A percentile compares a stretch with the other conserved stretches of the same genome.
These are phyloP conservation scores for Dynastes grantii DNA, from an alignment of 2,888 invertebrate species.

Conservation along the genomic window DNA sequence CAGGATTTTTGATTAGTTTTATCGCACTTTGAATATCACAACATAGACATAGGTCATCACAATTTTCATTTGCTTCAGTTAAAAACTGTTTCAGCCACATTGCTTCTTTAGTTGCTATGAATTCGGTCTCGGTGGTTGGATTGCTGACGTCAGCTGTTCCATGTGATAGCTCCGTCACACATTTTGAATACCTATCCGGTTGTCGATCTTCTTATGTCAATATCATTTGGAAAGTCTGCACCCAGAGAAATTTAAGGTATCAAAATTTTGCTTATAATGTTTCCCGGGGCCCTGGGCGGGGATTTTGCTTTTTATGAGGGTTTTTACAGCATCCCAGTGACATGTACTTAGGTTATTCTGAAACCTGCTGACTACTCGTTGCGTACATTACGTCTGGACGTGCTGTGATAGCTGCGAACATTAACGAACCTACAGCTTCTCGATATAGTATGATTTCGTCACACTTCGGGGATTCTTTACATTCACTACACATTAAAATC, in stretches of 20 bases:
- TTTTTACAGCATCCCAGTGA: conserved; percentile 55
- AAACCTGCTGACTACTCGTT: conserved; percentile 55
- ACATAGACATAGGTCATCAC: no score
- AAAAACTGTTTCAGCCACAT: no score
- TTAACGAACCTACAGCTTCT: conserved; percentile 57
- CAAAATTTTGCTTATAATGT: neutral
- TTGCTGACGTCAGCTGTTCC: conserved; percentile 29
- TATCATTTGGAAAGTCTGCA: conserved; percentile 57
- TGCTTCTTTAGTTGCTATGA: conserved; percentile 55
- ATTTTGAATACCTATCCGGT: conserved; percentile 51
- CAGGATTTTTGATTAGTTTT: no score
- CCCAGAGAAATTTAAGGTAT: no score
- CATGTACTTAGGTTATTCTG: conserved; percentile 36
- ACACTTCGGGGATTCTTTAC: neutral
- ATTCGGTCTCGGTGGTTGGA: conserved; percentile 61
- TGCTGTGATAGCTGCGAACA: conserved; percentile 55
- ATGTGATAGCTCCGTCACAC: conserved; percentile 32
- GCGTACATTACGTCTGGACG: conserved; percentile 59
- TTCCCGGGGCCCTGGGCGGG: no score
- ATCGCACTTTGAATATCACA: no score
- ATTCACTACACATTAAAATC: neutral
- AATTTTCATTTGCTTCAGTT: no score
- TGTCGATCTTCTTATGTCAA: conserved; percentile 51
- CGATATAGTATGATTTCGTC: conserved; percentile 53
- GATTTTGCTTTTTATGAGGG: no score